phyloP scores from a whole-genome alignment of 1,140 invertebrate genomes.

The Nautilus pompilius region DNA sequence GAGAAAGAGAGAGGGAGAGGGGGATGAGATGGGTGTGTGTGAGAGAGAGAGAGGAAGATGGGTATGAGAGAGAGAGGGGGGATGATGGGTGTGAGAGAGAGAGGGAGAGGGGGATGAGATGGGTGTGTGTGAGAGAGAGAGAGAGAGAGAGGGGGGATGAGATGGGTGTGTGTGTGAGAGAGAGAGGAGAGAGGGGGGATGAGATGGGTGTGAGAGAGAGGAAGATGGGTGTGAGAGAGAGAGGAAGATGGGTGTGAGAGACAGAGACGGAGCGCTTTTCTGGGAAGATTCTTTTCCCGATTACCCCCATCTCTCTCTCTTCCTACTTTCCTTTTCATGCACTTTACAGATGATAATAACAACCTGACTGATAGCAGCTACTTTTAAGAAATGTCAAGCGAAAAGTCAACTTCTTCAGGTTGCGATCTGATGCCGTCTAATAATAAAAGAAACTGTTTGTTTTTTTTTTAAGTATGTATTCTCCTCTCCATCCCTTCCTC shows the following conservation, averaged over 20 bases:
- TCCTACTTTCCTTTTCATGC: neutral
- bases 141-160: conserved; percentile 7
- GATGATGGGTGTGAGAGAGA: conserved; percentile 1
- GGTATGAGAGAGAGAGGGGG: neutral
- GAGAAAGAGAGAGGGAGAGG: conserved; percentile 11
- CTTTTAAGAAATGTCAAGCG: too few relatives aligned
- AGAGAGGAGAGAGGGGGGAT: neutral
- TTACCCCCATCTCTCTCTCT: neutral
- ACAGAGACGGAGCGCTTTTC: conserved; percentile 2
- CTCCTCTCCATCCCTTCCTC: neutral
- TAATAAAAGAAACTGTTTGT: too few relatives aligned
- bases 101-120: neutral
- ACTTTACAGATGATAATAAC: neutral
- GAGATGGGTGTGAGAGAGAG: neutral
- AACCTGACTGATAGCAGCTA: too few relatives aligned
- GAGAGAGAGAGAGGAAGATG: conserved; percentile 1
- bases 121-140: conserved; percentile 4
- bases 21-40: neutral
- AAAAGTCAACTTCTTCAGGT: too few relatives aligned
- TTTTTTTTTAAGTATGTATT: too few relatives aligned
- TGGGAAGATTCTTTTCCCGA: neutral
- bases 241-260: neutral
- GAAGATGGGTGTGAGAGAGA: conserved; percentile 1
- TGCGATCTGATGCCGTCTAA: too few relatives aligned
- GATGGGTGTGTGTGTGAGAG: neutral